Base-by-base conservation (phyloP, 1,140 invertebrate genomes). In the Ectropis grisescens region DNA sequence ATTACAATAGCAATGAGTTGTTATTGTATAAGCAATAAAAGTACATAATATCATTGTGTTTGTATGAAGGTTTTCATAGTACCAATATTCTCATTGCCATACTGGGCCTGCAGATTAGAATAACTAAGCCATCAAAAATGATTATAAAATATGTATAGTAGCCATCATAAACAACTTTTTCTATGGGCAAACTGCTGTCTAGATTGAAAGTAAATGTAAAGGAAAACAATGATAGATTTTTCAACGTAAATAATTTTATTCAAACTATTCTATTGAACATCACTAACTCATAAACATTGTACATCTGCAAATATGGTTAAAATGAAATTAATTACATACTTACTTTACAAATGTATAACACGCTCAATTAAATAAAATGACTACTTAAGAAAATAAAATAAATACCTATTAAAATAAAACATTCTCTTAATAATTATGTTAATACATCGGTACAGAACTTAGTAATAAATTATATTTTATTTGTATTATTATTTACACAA, bases 171-270 rank as follows among this genome's bases (percentile, higher is more conserved):
- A n/a, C n/a, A n/a, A n/a, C n/a, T n/a, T n/a, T n/a, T n/a, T n/a
- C n/a, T n/a, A n/a, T n/a, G n/a, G n/a, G n/a, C n/a, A n/a, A n/a
- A n/a, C n/a, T n/a, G n/a, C n/a, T n/a, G n/a, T n/a, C n/a, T n/a
- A n/a, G n/a, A n/a, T n/a, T n/a, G n/a, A n/a, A n/a, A n/a, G n/a
- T n/a, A n/a, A n/a, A n/a, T n/a, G n/a, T n/a, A n/a, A n/a, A 60
- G 43, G 40, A 40, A 60, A 74, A 75, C 60, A 66, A 55, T 35
- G 53, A 58, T 66, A 45, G 58, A 68, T 64, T 75, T 74, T 79
- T 79, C 64, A 79, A 81, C 76, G 71, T 81, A 81, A 81, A 81
- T 81, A 81, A 81, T 76, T 81, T 81, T 81, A 81, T 81, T 81
- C 65, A 78, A 78, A 81, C 76, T 81, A 81, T 60, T 78, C 76